These are phyloP conservation scores for Drosophila stalkeri DNA, from an alignment of 2,888 invertebrate species.

Conservation along the genomic window DNA sequence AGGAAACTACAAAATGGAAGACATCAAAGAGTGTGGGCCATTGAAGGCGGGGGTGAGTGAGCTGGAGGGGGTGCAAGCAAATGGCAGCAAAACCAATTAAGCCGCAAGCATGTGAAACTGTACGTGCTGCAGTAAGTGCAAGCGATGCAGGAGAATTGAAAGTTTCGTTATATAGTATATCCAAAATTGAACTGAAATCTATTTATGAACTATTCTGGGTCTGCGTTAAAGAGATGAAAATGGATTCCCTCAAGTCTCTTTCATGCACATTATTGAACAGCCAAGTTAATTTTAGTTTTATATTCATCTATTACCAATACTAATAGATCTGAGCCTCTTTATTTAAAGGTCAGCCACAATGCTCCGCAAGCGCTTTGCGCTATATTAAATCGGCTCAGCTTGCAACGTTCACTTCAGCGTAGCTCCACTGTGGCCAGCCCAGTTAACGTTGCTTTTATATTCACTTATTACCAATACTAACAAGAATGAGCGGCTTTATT, in stretches of 20 bases:
- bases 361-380: too few relatives aligned
- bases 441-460: too few relatives aligned
- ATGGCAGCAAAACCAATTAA: neutral
- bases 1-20: conserved; percentile 50
- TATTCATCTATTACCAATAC: too few relatives aligned
- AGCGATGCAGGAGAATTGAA: neutral
- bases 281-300: too few relatives aligned
- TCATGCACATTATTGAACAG: neutral
- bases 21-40: conserved; percentile 20
- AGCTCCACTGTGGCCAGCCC: too few relatives aligned
- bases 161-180: neutral
- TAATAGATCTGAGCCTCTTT: too few relatives aligned
- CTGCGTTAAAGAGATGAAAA: neutral
- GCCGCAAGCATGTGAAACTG: conserved; percentile 11
- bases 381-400: too few relatives aligned
- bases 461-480: too few relatives aligned
- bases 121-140: neutral
- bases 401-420: too few relatives aligned
- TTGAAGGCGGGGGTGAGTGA: neutral
- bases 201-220: too few relatives aligned
- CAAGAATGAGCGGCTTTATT: neutral
- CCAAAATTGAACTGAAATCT: too few relatives aligned
- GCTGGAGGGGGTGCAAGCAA: conserved; percentile 10
- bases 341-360: too few relatives aligned
- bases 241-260: neutral